Evolutionary conservation across 2,888 invertebrate genomes (phyloP), one percentile per base, ranked within the genome.

Genomic region (Aquatica leii): DNA sequence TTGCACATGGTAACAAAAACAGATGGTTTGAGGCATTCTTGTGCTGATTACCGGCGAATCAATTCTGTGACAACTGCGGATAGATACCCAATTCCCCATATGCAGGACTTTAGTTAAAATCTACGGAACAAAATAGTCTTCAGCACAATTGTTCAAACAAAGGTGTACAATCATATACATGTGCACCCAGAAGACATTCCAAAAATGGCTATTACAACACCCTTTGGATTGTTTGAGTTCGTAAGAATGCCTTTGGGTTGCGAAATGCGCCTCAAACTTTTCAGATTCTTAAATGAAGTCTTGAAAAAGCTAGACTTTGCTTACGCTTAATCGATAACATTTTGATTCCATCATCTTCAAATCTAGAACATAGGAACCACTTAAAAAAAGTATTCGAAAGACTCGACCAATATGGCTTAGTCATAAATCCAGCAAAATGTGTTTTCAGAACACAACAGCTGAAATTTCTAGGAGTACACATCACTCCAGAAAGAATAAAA

Each of bases 111-210:
- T 34, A 17, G 17, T 15, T 35, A 52, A n/a, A 17, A 9, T 6
- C 24, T 35, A 14, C 34, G n/a, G 6, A 34, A 34, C 6, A 52
- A 52, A 34, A 31, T n/a, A 35, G 15, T 52, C 15, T 52, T 52
- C n/a, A 34, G n/a, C 18, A 12, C 53, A 14, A 5, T 21, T 37
- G 41, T 17, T 67, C 66, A 80, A 14, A 66, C 68, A 3, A 55
- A 71, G 14, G 80, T 79, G 0, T 81, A 76, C 57, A 73, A 78
- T 55, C 77, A 76, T 21, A 78, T 82, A 11, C 75, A 76, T 1
- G 71, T 82, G 5, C 11, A 3, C 5, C 18, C 17, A 73, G 73
- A 37, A 71, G 71, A 1, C 51, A 8, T 18, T 1, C 18, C 46
- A 3, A 46, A 46, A 20, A 72, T 18, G 9, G 20, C 46, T 18